These are phyloP conservation scores for Eumerus sabulonum DNA, from an alignment of 2,888 invertebrate genomes.

Conservation along the genomic window DNA sequence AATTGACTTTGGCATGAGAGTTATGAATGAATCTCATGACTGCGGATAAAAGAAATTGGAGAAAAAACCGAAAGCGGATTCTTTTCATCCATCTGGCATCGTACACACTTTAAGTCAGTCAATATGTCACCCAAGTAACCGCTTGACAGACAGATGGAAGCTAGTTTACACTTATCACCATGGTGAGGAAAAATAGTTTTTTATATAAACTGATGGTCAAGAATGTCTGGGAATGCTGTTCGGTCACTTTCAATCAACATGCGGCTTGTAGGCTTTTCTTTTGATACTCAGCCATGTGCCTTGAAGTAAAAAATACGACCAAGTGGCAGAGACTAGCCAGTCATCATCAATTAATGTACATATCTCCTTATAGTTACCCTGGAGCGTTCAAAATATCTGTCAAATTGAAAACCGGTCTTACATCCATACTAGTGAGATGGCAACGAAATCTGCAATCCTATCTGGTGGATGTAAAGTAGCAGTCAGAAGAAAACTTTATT, in stretches of 20 bases:
- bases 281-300: not conserved
- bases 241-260: slow-evolving; percentile 33
- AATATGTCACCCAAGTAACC: slow-evolving; percentile 33
- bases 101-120: slow-evolving; percentile 23
- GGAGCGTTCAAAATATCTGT: too few relatives aligned
- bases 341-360: too few relatives aligned
- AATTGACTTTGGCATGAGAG: not conserved
- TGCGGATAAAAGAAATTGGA: not conserved
- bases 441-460: too few relatives aligned
- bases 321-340: not conserved
- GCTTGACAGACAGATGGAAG: slow-evolving; percentile 25
- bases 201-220: not conserved
- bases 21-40: slow-evolving; percentile 1
- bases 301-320: not conserved
- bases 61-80: too few relatives aligned
- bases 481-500: too few relatives aligned
- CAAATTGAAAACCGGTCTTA: too few relatives aligned
- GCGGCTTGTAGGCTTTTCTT: not conserved
- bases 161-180: slow-evolving; percentile 15
- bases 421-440: too few relatives aligned
- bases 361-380: too few relatives aligned
- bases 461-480: too few relatives aligned
- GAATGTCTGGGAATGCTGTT: slow-evolving; percentile 27
- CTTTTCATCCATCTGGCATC: not conserved
- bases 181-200: slow-evolving; percentile 29